Evolutionary conservation across 2,888 invertebrate species (phyloP).

Genomic region (Trachelus tabidus): DNA sequence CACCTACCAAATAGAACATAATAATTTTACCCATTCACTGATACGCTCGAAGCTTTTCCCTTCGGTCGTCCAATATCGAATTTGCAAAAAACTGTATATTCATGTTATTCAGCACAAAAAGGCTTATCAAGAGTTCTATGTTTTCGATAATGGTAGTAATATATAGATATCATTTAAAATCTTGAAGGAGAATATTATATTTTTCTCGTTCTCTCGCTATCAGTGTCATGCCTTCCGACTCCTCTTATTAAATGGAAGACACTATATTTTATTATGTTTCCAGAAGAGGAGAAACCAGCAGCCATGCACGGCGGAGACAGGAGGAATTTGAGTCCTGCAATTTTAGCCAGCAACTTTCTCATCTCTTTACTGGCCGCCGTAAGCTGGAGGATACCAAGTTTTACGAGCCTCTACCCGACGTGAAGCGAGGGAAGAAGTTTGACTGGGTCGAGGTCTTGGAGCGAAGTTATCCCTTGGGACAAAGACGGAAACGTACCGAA

Average conservation of each 20-base stretch:
- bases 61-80: background rate
- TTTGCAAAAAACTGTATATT: background rate
- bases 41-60: background rate
- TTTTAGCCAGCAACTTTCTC: slow-evolving; percentile 62
- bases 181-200: background rate
- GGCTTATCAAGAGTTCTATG: background rate
- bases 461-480: background rate
- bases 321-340: slow-evolving; percentile 59
- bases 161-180: background rate
- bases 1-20: too few relatives aligned
- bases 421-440: slow-evolving; percentile 41
- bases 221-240: too few relatives aligned
- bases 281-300: slow-evolving; percentile 62
- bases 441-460: slow-evolving; percentile 10
- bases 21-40: too few relatives aligned
- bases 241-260: too few relatives aligned
- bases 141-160: background rate
- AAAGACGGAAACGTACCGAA: background rate
- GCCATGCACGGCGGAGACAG: slow-evolving; percentile 64
- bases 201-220: too few relatives aligned
- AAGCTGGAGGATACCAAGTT: slow-evolving; percentile 65
- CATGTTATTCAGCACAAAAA: background rate
- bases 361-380: slow-evolving; percentile 57
- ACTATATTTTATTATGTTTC: slow-evolving; percentile 24
- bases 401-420: slow-evolving; percentile 62